phyloP scores from a whole-genome alignment of 2,797 vertebrate species.

The Macrochelys suwanniensis region DNA sequence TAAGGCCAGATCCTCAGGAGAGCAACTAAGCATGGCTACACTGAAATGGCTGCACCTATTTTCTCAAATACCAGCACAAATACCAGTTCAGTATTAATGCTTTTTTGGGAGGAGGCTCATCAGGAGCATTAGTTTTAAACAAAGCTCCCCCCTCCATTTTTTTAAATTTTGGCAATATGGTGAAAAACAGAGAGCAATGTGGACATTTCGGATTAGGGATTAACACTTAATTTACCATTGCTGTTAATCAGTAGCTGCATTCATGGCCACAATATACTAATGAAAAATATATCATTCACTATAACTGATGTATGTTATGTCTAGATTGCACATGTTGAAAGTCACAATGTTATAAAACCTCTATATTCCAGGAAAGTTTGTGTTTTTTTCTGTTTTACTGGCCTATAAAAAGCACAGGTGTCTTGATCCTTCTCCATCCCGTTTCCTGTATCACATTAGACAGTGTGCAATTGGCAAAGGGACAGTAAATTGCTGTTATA shows the following conservation, averaged over 20 bases:
- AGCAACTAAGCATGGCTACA: neutral
- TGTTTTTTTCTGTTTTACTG: neutral
- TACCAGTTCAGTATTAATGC: constrained; percentile 44
- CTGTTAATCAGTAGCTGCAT: constrained; percentile 36
- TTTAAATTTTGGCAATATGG: neutral
- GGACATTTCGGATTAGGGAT: constrained; percentile 21
- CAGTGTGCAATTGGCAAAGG: neutral
- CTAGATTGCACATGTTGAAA: neutral
- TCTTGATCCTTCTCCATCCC: neutral
- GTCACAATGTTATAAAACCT: neutral
- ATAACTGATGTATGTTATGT: neutral
- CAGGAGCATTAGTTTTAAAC: constrained; percentile 37
- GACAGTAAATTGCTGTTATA: neutral
- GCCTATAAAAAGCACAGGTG: neutral
- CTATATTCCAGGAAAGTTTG: neutral
- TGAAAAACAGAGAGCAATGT: neutral
- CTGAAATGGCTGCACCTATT: constrained; percentile 7
- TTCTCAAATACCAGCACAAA: constrained; percentile 19
- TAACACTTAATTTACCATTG: constrained; percentile 30
- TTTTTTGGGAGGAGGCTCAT: constrained; percentile 37
- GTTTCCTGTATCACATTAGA: neutral
- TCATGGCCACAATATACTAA: neutral
- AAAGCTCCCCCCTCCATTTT: neutral
- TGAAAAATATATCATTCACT: neutral
- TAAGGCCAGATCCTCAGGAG: too few relatives aligned